A percentile compares a stretch with the other conserved stretches of the same genome.
phyloP scores from a whole-genome alignment of 2,888 invertebrate genomes.

The Scaptomyza parva region DNA sequence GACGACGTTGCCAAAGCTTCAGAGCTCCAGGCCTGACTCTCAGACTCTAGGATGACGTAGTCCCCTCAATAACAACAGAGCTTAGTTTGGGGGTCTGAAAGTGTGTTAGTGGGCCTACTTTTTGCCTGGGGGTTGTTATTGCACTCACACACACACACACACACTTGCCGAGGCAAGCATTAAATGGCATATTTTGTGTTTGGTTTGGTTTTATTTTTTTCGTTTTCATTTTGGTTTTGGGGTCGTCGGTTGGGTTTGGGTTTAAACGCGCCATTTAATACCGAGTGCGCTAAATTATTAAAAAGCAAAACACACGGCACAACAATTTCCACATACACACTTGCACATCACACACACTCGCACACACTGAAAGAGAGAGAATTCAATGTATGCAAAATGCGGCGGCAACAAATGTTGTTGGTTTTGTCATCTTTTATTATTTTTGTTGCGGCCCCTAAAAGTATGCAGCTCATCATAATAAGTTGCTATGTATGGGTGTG shows the following conservation, averaged over 20 bases:
- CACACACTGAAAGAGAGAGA: constrained; percentile 31
- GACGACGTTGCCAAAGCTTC: constrained; percentile 61
- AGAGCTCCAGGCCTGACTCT: constrained; percentile 47
- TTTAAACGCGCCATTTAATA: constrained; percentile 78
- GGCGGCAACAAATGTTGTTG: constrained; percentile 58
- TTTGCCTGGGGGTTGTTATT: constrained; percentile 65
- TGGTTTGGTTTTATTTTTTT: too few species aligned
- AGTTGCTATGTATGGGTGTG: constrained; percentile 36
- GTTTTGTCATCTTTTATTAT: constrained; percentile 49
- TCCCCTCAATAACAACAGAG: constrained; percentile 64
- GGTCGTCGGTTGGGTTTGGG: constrained; percentile 74
- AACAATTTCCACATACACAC: constrained; percentile 30
- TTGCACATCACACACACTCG: constrained; percentile 19
- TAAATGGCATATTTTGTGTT: constrained; percentile 62
- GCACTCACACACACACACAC: constrained; percentile 49
- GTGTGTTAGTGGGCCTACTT: constrained; percentile 71
- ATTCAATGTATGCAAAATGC: constrained; percentile 71
- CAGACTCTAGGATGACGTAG: constrained; percentile 72
- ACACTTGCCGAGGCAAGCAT: constrained; percentile 49
- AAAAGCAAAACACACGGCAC: constrained; percentile 63
- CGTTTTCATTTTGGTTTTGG: constrained; percentile 29
- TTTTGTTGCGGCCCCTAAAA: constrained; percentile 54
- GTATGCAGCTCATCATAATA: constrained; percentile 72
- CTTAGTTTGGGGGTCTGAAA: constrained; percentile 45
- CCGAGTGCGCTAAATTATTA: constrained; percentile 72